A percentile compares a stretch with the other conserved stretches of the same genome.
These are phyloP conservation scores for Entomobrya multifasciata DNA, from an alignment of 2,888 invertebrate species.

Conservation along the genomic window DNA sequence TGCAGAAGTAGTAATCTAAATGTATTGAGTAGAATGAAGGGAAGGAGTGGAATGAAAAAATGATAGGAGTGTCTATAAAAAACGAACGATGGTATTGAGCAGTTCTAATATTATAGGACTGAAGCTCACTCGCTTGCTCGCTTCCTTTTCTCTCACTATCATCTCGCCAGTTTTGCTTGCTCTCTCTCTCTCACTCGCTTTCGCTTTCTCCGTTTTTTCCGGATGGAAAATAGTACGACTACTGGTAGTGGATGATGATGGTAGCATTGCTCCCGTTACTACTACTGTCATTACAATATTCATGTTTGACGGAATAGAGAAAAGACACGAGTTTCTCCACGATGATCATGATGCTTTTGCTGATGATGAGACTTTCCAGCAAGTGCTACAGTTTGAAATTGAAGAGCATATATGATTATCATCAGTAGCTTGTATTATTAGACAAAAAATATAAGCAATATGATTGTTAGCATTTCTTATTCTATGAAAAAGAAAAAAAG, in stretches of 20 bases:
- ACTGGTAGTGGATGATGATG: constrained; percentile 36
- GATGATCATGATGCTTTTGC: neutral
- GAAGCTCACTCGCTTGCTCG: constrained; percentile 39
- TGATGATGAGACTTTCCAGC: constrained; percentile 29
- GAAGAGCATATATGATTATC: no score
- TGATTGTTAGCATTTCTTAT: neutral
- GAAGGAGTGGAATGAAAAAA: constrained; percentile 70
- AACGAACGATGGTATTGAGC: constrained; percentile 72
- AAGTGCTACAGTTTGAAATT: constrained; percentile 17
- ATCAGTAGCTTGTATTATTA: no score
- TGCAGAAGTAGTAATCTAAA: constrained; percentile 41
- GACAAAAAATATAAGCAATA: no score
- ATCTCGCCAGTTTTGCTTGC: constrained; percentile 14
- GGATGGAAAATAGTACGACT: constrained; percentile 51
- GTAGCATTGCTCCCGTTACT: constrained; percentile 43
- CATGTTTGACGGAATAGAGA: constrained; percentile 59
- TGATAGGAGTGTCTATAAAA: constrained; percentile 76
- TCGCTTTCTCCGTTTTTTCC: constrained; percentile 40
- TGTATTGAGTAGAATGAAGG: constrained; percentile 62
- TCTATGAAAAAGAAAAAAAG: neutral
- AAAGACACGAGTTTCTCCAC: constrained; percentile 48
- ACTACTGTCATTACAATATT: constrained; percentile 65
- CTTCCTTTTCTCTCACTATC: neutral
- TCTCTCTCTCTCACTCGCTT: constrained; percentile 40
- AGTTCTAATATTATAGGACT: constrained; percentile 64